Conservation (phyloP, 1,140 invertebrate species). For the Ceratina calcarata region DNA sequence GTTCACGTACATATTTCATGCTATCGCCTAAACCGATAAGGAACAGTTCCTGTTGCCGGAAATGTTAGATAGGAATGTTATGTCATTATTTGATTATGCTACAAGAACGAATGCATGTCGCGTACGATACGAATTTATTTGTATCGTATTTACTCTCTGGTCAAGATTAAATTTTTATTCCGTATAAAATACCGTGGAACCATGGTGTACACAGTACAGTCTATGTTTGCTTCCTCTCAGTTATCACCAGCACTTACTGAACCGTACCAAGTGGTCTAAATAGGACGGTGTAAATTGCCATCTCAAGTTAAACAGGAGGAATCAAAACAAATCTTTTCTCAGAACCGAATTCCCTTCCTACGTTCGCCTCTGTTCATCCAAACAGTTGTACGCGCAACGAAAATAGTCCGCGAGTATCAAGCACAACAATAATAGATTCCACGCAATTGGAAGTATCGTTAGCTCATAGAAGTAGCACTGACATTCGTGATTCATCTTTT, state of each 20-base stretch:
- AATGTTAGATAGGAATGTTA: not conserved
- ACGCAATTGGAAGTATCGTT: not conserved
- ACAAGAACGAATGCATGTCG: too few relatives aligned
- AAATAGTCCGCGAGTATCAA: not conserved
- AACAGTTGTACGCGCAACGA: too few relatives aligned
- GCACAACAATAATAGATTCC: not conserved
- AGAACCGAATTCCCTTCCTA: not conserved
- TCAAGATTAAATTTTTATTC: not conserved
- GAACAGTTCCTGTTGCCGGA: not conserved
- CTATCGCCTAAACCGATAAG: not conserved
- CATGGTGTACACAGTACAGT: not conserved
- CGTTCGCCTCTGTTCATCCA: not conserved
- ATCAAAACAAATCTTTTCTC: constrained; percentile 32
- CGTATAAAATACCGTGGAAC: not conserved
- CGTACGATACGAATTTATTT: too few relatives aligned
- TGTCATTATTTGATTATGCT: not conserved
- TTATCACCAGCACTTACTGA: constrained; percentile 21
- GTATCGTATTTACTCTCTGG: too few relatives aligned
- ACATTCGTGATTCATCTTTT: constrained; percentile 1
- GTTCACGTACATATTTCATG: too few relatives aligned
- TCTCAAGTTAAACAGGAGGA: constrained; percentile 24
- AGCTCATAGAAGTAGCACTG: too few relatives aligned
- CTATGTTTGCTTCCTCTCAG: constrained; percentile 23
- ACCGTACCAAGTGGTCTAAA: constrained; percentile 23
- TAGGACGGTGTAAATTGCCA: constrained; percentile 26